Percentiles rank a stretch among this genome's conserved stretches.
phyloP scores from a whole-genome alignment of 2,113 vertebrate genomes.

The Vidua macroura region DNA sequence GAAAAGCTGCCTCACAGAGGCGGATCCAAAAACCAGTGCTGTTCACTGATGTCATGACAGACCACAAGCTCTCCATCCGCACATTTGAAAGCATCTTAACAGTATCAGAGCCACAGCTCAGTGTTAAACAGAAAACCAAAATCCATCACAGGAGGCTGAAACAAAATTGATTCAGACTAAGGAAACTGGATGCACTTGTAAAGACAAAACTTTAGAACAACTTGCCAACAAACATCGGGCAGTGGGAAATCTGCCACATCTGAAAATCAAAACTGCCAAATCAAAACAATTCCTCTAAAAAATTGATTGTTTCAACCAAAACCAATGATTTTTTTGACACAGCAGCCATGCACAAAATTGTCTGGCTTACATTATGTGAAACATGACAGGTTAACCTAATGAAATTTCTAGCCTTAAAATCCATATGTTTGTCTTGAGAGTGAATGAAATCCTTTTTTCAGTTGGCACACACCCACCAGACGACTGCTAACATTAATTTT shows the following conservation, averaged over 20 bases:
- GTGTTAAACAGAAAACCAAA: background rate
- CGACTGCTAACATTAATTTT: background rate
- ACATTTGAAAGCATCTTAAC: background rate
- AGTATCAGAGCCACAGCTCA: background rate
- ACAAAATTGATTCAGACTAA: background rate
- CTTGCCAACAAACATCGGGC: background rate
- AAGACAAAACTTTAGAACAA: slow-evolving; percentile 12
- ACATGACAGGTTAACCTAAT: background rate
- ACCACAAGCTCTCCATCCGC: background rate
- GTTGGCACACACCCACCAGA: background rate
- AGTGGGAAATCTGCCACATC: background rate
- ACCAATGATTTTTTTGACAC: slow-evolving; percentile 10
- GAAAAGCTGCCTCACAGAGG: background rate
- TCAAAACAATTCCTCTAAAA: slow-evolving; percentile 28
- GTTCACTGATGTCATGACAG: background rate
- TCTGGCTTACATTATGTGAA: slow-evolving; percentile 22
- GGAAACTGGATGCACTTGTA: background rate
- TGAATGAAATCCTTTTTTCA: background rate
- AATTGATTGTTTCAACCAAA: background rate
- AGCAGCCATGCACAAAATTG: slow-evolving; percentile 12
- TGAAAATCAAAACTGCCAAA: slow-evolving; percentile 24
- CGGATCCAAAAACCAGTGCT: background rate
- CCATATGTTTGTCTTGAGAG: slow-evolving; percentile 8
- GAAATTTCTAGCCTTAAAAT: slow-evolving; percentile 24
- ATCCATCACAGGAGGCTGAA: background rate